Conservation (phyloP, 2,113 vertebrate genomes). For the Gallinago jamesoni region DNA sequence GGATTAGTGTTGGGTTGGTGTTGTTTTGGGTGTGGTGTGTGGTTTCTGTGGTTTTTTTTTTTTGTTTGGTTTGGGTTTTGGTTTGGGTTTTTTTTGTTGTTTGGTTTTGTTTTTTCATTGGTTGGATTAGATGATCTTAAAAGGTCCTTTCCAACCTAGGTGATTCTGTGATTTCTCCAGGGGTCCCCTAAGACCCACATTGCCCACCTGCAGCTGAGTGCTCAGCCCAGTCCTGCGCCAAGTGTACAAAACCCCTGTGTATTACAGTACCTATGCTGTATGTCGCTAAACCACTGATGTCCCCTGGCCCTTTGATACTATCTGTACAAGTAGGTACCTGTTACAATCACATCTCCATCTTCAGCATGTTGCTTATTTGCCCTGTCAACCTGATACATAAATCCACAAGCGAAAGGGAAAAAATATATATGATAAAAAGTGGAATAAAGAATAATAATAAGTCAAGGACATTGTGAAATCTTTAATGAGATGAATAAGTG, state of each 20-base stretch:
- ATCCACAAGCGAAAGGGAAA: neutral
- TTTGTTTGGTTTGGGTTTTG: too few relatives aligned
- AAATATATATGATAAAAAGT: neutral
- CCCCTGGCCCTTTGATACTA: neutral
- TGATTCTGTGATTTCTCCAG: neutral
- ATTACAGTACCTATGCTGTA: neutral
- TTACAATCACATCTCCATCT: neutral
- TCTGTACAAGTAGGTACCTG: neutral
- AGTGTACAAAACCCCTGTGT: rapidly evolving
- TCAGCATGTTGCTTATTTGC: neutral
- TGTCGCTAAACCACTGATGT: neutral
- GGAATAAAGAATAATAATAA: neutral
- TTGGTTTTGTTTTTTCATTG: too few relatives aligned
- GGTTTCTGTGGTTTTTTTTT: too few relatives aligned
- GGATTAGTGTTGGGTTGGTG: too few relatives aligned
- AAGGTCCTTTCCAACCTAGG: too few relatives aligned
- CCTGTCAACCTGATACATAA: neutral
- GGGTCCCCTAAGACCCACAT: neutral
- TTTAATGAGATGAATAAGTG: neutral
- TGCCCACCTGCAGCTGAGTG: neutral
- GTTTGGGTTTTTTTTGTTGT: too few relatives aligned
- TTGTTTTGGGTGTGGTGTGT: too few relatives aligned
- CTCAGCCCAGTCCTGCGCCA: neutral
- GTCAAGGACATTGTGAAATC: neutral
- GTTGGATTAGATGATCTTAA: too few relatives aligned